phyloP scores from a whole-genome alignment of 2,888 invertebrate species.

The Hirtodrosophila histrioides region DNA sequence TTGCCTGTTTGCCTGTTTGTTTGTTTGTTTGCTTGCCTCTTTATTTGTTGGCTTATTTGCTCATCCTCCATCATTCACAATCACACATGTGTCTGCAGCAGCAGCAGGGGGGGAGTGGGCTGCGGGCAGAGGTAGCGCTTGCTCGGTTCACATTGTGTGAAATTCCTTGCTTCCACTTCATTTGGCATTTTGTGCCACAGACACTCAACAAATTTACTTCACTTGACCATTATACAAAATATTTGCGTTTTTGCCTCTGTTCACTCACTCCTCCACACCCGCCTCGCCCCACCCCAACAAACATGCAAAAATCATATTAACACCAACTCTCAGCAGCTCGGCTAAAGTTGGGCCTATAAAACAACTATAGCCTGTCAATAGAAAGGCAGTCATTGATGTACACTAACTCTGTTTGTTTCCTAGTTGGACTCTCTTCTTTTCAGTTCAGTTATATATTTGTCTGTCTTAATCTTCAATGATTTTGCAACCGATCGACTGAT shows the following conservation, averaged over 20 bases:
- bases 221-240: slow-evolving; percentile 59
- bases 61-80: slow-evolving; percentile 49
- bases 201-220: slow-evolving; percentile 63
- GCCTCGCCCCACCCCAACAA: background rate
- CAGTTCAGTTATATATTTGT: no score
- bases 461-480: no score
- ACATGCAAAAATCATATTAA: no score
- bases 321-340: no score
- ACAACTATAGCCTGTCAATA: no score
- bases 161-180: slow-evolving; percentile 77
- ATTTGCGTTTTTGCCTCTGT: slow-evolving; percentile 43
- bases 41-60: slow-evolving; percentile 68
- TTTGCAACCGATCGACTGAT: no score
- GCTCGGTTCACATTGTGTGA: slow-evolving; percentile 69
- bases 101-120: background rate
- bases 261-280: background rate
- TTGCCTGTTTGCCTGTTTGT: slow-evolving; percentile 27
- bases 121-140: background rate
- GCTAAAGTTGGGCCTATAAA: no score
- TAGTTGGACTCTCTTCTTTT: no score
- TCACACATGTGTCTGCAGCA: slow-evolving; percentile 33
- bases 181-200: slow-evolving; percentile 69
- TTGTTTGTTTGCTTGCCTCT: slow-evolving; percentile 40
- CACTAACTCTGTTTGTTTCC: no score
- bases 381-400: no score